phyloP scores from a whole-genome alignment of 2,797 vertebrate species.

The Neopelma chrysocephalum region DNA sequence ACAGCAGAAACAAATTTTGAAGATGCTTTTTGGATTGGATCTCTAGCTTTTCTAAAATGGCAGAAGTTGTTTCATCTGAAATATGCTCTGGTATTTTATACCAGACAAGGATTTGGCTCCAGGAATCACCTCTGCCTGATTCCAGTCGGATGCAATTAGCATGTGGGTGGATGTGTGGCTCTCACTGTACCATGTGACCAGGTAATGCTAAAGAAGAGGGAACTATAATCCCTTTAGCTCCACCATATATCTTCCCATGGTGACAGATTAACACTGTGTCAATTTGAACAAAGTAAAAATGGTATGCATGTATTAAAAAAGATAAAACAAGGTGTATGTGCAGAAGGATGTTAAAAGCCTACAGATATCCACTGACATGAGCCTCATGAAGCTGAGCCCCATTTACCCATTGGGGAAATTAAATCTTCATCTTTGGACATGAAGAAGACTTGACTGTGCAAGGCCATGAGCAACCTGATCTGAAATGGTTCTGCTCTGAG shows the following conservation, averaged over 20 bases:
- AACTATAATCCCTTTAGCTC: slow-evolving; percentile 32
- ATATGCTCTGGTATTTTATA: not conserved
- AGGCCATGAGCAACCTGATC: not conserved
- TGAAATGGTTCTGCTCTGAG: not conserved
- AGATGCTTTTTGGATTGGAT: not conserved
- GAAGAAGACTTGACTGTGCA: not conserved
- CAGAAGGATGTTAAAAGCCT: not conserved
- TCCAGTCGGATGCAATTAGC: not conserved
- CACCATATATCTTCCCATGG: not conserved
- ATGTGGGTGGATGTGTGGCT: not conserved
- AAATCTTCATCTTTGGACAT: not conserved
- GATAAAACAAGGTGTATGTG: not conserved
- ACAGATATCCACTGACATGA: not conserved
- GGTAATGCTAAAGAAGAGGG: not conserved
- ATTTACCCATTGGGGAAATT: not conserved
- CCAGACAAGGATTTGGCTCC: not conserved
- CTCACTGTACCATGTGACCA: not conserved
- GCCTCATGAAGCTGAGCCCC: not conserved
- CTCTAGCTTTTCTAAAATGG: not conserved
- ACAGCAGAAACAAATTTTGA: not conserved
- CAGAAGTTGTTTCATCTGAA: not conserved
- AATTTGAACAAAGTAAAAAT: not conserved
- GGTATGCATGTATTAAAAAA: not conserved
- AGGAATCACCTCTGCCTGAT: not conserved
- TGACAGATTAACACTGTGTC: not conserved